Percentiles rank a stretch among this genome's conserved stretches.
phyloP scores from a whole-genome alignment of 2,797 vertebrate genomes.

The Sebastes diaconus region DNA sequence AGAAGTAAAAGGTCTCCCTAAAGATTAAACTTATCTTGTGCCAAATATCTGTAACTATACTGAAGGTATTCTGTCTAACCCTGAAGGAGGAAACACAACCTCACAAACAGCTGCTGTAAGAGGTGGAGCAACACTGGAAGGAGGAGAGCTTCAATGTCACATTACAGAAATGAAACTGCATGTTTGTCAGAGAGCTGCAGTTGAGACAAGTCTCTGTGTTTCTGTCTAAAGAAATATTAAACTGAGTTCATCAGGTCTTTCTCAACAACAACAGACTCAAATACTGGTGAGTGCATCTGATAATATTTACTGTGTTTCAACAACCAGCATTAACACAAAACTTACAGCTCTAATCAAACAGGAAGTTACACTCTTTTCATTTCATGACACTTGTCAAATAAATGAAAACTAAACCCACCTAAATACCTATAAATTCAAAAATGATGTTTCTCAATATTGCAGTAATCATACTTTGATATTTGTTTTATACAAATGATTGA shows the following conservation, averaged over 20 bases:
- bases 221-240: not conserved
- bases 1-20: not conserved
- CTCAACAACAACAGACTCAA: not conserved
- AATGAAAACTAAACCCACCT: too few species aligned
- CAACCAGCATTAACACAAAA: not conserved
- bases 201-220: not conserved
- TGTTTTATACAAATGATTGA: not conserved
- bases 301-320: not conserved
- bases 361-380: not conserved
- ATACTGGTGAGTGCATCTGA: slow-evolving; percentile 12
- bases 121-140: too few species aligned
- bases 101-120: too few species aligned
- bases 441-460: not conserved
- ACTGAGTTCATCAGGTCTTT: not conserved
- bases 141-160: not conserved
- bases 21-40: not conserved
- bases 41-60: not conserved
- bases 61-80: not conserved
- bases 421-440: not conserved
- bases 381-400: too few species aligned
- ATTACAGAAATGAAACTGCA: not conserved
- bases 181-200: not conserved
- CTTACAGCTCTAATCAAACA: not conserved
- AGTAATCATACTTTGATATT: not conserved
- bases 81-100: not conserved